These are phyloP conservation scores for Rhinogobio ventralis DNA, from an alignment of 2,797 vertebrate genomes.

Conservation along the genomic window DNA sequence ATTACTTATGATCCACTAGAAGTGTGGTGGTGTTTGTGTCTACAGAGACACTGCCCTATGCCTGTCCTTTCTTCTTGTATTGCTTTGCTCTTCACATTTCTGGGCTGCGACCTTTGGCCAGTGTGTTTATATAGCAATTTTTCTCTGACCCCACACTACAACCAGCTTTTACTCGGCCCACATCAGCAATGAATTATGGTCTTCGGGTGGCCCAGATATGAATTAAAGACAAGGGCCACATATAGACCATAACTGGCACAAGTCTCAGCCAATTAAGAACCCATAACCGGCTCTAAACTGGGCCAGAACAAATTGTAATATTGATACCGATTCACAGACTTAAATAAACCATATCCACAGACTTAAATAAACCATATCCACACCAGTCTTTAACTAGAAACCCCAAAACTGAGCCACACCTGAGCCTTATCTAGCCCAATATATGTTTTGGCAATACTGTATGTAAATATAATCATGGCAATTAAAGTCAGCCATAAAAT, in stretches of 20 bases:
- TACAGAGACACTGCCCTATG: not conserved
- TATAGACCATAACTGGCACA: not conserved
- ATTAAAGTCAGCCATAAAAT: no score
- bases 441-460: not conserved
- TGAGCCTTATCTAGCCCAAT: no score
- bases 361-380: no score
- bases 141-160: not conserved
- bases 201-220: not conserved
- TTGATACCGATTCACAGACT: not conserved
- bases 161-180: not conserved
- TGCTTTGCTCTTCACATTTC: not conserved
- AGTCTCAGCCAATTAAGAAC: not conserved
- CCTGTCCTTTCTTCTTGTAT: not conserved
- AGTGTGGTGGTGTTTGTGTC: not conserved
- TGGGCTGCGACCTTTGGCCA: not conserved
- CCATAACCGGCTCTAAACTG: no score
- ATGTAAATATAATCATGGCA: no score
- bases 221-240: not conserved
- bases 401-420: no score
- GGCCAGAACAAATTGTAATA: not conserved
- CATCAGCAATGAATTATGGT: not conserved
- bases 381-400: not conserved
- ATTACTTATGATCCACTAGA: not conserved
- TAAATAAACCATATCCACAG: not conserved
- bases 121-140: not conserved